phyloP scores from a whole-genome alignment of 2,113 vertebrate genomes.

The Alethe diademata region DNA sequence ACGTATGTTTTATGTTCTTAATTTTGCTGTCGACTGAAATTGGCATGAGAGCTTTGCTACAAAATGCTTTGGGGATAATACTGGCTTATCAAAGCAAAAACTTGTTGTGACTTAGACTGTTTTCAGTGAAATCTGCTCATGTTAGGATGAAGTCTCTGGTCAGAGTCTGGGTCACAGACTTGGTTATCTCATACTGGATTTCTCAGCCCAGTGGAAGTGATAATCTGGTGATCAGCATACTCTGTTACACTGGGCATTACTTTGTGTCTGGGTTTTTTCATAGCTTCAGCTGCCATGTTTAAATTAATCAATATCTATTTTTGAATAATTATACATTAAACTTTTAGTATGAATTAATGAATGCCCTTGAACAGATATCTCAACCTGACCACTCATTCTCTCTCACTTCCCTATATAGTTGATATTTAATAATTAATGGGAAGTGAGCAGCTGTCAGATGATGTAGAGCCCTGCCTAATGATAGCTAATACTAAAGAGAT shows the following conservation, averaged over 20 bases:
- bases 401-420: neutral
- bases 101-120: neutral
- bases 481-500: neutral
- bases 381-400: neutral
- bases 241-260: neutral
- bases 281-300: neutral
- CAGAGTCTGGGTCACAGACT: neutral
- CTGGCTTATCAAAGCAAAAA: neutral
- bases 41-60: neutral
- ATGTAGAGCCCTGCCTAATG: neutral
- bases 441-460: neutral
- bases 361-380: conserved; percentile 18
- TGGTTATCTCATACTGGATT: neutral
- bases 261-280: neutral
- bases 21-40: neutral
- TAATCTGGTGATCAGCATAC: neutral
- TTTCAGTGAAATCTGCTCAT: neutral
- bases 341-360: conserved; percentile 35
- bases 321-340: conserved; percentile 7
- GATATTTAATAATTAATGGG: conserved; percentile 35
- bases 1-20: neutral
- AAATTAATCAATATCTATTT: conserved; percentile 25
- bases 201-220: neutral
- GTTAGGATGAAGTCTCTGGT: neutral
- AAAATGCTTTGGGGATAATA: neutral